Base-by-base conservation (phyloP, 2,797 vertebrate genomes). In the Adrianichthys oophorus region DNA sequence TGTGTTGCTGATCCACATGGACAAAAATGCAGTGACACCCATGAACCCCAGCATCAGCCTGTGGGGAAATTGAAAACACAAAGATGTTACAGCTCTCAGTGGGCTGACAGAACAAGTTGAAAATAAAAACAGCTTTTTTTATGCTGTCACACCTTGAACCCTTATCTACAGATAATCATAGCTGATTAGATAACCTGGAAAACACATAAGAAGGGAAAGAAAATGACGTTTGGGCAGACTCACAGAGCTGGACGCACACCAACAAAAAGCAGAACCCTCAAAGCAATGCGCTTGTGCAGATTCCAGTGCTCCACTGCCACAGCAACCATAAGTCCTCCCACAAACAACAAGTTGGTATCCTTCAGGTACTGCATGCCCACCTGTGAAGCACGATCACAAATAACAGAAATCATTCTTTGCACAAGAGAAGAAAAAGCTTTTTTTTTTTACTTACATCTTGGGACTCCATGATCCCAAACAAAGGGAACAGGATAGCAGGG, bases 1-100 rank as follows among this genome's bases (percentile, higher is more conserved):
- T 0, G 97, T 99, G 90, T 99, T 99, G 81, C 96, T 99, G 92
- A 99, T 98, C 98, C 98, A 99, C 97, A 99, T 99, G 77, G 98
- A 99, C 63, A 99, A 84, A 83, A 99, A 99, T 42, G 97, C 94
- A 0, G 98, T 99, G 74, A 95, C 94, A 0, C 87, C 40, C 98
- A 99, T 99, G 80, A 99, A 98, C 43, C 97, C 97, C 83, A 99
- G 69, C 98, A 99, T 99, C 74, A 99, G 82, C 48, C 98, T 99
- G 86, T 19, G 71, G 70, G 56, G 14, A 55, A 3, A 55, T 50
- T 58, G 42, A 4, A 7, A 43, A 16, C 37, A 37, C 19, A 45
- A 43, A 12, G n/a, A 6, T 3, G 10, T 29, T 18, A 45, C 7
- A 13, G 5, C 4, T 46, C 12, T 46, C 5, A 8, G 14, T 14